These are phyloP conservation scores for Octopus bimaculoides DNA, from an alignment of 1,140 invertebrate species.

Conservation along the genomic window DNA sequence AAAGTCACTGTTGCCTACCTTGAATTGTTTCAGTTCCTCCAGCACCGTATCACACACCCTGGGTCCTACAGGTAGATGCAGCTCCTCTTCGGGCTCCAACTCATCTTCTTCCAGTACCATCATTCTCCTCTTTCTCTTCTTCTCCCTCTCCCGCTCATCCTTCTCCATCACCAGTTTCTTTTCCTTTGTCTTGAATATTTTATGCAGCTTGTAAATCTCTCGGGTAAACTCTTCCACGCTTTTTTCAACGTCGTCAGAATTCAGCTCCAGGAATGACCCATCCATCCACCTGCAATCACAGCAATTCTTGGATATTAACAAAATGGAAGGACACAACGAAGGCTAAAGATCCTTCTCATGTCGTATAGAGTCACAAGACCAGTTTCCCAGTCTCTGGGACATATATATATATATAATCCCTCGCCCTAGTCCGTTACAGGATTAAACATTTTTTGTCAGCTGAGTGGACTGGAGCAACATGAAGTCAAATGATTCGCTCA, in stretches of 20 bases:
- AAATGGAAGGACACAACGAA: too few relatives aligned
- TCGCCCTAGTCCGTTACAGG: too few relatives aligned
- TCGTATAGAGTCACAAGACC: too few relatives aligned
- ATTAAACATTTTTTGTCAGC: too few relatives aligned
- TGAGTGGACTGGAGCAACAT: too few relatives aligned
- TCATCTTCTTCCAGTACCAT: slow-evolving; percentile 69
- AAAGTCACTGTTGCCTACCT: slow-evolving; percentile 50
- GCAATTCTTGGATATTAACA: too few relatives aligned
- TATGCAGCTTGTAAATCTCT: slow-evolving; percentile 76
- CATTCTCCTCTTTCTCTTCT: slow-evolving; percentile 55
- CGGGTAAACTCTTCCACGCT: slow-evolving; percentile 55
- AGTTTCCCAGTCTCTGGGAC: too few relatives aligned
- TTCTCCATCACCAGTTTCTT: slow-evolving; percentile 53
- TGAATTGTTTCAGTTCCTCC: slow-evolving; percentile 76
- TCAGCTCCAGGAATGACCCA: slow-evolving; percentile 82
- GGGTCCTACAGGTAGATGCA: slow-evolving; percentile 47
- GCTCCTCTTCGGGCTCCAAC: slow-evolving; percentile 32
- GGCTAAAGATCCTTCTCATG: too few relatives aligned
- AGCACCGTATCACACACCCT: slow-evolving; percentile 56
- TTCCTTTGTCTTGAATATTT: slow-evolving; percentile 74
- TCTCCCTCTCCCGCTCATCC: slow-evolving; percentile 50
- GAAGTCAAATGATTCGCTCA: too few relatives aligned
- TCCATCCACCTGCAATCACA: slow-evolving; percentile 71
- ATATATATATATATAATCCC: too few relatives aligned
- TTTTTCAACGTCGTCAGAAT: slow-evolving; percentile 60